Evolutionary conservation across 2,888 invertebrate species (phyloP), one percentile per base, ranked within the genome.

Genomic region (Macrophya annulata): DNA sequence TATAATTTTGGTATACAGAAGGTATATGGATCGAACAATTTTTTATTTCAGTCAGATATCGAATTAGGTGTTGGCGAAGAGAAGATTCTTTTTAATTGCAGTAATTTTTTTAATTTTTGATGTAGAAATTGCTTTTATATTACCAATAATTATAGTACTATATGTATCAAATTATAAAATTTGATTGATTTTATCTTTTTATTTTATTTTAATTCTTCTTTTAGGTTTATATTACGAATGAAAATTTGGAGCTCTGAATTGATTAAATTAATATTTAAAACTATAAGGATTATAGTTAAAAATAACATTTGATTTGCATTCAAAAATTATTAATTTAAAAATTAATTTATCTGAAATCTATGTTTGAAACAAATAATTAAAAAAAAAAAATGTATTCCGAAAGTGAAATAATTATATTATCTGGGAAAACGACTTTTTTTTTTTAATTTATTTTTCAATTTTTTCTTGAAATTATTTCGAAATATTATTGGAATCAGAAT

Each of bases 91-190:
- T 94, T 91, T 95, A 94, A 95, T 96, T 92, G 95, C 96, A 59
- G 93, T 96, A 92, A 95, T 96, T 94, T 96, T 96, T 92, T 93
- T 96, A 94, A 96, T 96, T 94, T 96, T 96, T 94, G 96, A 96
- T 94, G 94, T 96, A 86, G 96, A 96, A 95, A 96, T 96, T 93
- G 95, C 95, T 0, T 89, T 96, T 91, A 93, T 96, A 92, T 92
- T 96, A 1, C 96, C 96, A 0, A 93, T 95, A 92, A 95, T 95
- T 89, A 90, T 94, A 87, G 92, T 91, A 84, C 87, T 94, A 88
- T 91, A 93, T 89, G 89, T 89, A 81, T 90, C 90, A 25, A 93
- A 92, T 85, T 77, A 93, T 83, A 51, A 89, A 40, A 88, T 88
- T 72, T 94, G 93, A 90, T 84, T 88, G 25, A 43, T 88, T 4